Evolutionary conservation across 2,113 vertebrate species (phyloP), one percentile per base, ranked within the genome.

Genomic region (Mugil cephalus): DNA sequence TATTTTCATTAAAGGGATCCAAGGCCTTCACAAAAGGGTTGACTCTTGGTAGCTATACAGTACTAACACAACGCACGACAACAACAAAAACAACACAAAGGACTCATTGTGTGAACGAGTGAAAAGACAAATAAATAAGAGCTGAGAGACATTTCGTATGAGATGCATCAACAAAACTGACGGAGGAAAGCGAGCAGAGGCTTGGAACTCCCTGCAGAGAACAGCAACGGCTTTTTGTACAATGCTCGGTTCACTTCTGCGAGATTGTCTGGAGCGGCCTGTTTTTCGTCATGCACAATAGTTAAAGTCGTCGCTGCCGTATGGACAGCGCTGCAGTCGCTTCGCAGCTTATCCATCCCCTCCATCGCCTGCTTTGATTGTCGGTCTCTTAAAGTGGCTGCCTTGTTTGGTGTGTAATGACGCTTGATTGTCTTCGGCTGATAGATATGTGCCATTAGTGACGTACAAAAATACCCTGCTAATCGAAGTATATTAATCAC

Each of bases 1-100:
- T 76, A 88, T 91, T 93, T 83, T 92, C 83, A 84, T 92, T 92
- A 92, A 93, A 93, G 90, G 92, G 91, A 87, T 92, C 86, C 88
- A 92, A 88, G 88, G 88, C 86, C 84, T 88, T 90, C 88, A 91
- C 90, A 87, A 91, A 93, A 89, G 82, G 91, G 91, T 92, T 91
- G 83, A 93, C 88, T 83, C 80, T 85, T 87, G 85, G 82, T 89
- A 87, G 62, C 88, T 87, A 88, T 79, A 87, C 76, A 80, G 64
- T 82, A 66, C 86, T 90, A 90, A 90, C 83, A 93, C 88, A 74
- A 81, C 81, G 85, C 86, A 51, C 64, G 13, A 79, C 79, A 45
- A 81, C 86, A 80, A 89, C 70, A 66, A 58, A 83, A 90, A 82
- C 76, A 80, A 91, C 88, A 91, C 77, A 79, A 77, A 84, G 75